phyloP scores from a whole-genome alignment of 1,140 invertebrate genomes.

The Drosophila auraria region DNA sequence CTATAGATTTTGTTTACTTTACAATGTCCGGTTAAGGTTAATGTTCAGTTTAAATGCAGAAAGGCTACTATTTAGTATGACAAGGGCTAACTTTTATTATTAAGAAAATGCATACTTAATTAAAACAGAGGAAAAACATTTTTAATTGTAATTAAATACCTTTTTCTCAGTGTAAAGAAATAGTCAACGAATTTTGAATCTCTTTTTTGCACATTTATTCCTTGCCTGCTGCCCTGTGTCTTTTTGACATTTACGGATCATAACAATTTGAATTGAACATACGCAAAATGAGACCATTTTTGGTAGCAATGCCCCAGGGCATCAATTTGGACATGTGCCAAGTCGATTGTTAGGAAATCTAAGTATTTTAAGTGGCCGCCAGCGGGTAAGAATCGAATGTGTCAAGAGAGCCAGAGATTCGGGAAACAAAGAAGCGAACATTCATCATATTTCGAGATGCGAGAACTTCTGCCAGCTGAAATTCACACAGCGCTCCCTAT shows the following conservation, averaged over 20 bases:
- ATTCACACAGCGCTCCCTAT: conserved; percentile 35
- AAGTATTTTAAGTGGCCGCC: conserved; percentile 76
- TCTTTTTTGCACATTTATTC: conserved; percentile 16
- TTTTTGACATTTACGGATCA: conserved; percentile 84
- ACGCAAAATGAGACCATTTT: conserved; percentile 81
- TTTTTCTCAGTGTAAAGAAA: conserved; percentile 12
- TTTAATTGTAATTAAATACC: too few species aligned
- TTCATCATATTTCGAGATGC: conserved; percentile 23
- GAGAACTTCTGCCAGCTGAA: conserved; percentile 18
- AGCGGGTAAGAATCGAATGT: conserved; percentile 35
- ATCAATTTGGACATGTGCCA: conserved; percentile 83
- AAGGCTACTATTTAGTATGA: too few species aligned
- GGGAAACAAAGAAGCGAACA: conserved; percentile 19
- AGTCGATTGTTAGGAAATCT: conserved; percentile 61
- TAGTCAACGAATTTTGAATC: conserved; percentile 16
- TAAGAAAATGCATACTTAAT: too few species aligned
- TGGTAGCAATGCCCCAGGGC: conserved; percentile 79
- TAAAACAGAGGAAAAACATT: too few species aligned
- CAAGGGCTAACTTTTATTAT: too few species aligned
- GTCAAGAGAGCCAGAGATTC: conserved; percentile 31
- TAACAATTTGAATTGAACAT: conserved; percentile 83
- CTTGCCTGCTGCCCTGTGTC: conserved; percentile 20
- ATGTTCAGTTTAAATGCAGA: too few species aligned
- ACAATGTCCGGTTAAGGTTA: background rate
- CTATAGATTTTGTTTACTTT: background rate